Conservation (phyloP, 2,113 vertebrate species). For the Coturnix japonica region DNA sequence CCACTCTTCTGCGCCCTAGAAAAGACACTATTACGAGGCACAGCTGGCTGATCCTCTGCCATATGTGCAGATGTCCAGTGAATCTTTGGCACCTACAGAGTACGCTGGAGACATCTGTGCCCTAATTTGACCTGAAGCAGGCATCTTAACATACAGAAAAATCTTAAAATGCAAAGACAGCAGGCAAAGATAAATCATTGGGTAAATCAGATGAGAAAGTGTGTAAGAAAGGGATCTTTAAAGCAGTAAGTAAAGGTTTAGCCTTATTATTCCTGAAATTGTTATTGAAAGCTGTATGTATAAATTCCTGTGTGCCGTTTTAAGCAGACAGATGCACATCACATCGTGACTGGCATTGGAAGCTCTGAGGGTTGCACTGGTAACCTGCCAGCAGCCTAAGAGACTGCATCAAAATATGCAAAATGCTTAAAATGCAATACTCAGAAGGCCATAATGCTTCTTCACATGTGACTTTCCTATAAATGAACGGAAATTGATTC, state of each 20-base stretch:
- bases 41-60: conserved; percentile 34
- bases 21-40: neutral
- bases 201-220: neutral
- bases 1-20: conserved; percentile 8
- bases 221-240: neutral
- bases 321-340: neutral
- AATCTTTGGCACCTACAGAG: neutral
- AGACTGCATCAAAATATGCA: neutral
- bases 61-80: conserved; percentile 3
- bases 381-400: neutral
- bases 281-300: neutral
- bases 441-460: neutral
- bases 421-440: neutral
- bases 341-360: neutral
- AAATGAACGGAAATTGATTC: neutral
- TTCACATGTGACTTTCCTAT: neutral
- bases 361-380: neutral
- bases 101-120: neutral
- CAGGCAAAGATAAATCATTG: neutral
- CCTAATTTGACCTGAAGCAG: neutral
- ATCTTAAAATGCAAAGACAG: neutral
- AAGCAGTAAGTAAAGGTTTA: neutral
- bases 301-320: neutral
- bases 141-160: neutral
- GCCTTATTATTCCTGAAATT: neutral